Evolutionary conservation across 2,888 invertebrate genomes (phyloP).

Genomic region (Ferrisia virgata): DNA sequence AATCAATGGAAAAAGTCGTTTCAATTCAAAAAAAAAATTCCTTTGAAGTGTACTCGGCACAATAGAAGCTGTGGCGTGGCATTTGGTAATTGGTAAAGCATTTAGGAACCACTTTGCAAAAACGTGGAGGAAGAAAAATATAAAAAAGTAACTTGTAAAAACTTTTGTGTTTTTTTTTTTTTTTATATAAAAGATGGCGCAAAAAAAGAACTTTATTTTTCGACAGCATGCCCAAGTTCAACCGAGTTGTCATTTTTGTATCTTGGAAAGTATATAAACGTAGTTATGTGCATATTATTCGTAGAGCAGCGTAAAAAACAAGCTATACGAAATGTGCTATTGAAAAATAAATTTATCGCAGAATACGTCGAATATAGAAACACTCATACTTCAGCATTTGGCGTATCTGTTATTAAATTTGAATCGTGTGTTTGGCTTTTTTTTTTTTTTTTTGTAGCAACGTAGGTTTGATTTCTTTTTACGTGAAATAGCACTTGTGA

Average conservation of each 20-base stretch:
- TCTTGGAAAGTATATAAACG: too few relatives aligned
- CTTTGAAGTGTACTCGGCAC: not conserved
- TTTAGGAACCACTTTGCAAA: conserved; percentile 27
- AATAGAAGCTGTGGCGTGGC: not conserved
- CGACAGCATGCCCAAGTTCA: not conserved
- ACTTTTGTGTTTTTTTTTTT: not conserved
- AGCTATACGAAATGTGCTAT: not conserved
- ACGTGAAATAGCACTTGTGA: conserved; percentile 21
- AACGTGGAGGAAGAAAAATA: not conserved
- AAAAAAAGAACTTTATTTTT: conserved; percentile 5
- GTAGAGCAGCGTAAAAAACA: not conserved
- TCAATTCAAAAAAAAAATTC: not conserved
- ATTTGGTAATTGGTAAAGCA: not conserved
- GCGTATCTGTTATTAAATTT: conserved; percentile 30
- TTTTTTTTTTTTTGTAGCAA: not conserved
- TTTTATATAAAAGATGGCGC: not conserved
- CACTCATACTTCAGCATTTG: not conserved
- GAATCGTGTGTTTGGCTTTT: not conserved
- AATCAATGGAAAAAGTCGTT: not conserved
- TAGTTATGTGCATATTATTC: not conserved
- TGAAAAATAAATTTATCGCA: conserved; percentile 18
- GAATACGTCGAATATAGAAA: not conserved
- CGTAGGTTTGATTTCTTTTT: conserved; percentile 8
- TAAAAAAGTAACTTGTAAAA: not conserved
- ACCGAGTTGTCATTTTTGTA: conserved; percentile 9